Conservation (phyloP, 37 sponge, comb jelly and placozoan genomes). For the Hormiphora californensis region DNA sequence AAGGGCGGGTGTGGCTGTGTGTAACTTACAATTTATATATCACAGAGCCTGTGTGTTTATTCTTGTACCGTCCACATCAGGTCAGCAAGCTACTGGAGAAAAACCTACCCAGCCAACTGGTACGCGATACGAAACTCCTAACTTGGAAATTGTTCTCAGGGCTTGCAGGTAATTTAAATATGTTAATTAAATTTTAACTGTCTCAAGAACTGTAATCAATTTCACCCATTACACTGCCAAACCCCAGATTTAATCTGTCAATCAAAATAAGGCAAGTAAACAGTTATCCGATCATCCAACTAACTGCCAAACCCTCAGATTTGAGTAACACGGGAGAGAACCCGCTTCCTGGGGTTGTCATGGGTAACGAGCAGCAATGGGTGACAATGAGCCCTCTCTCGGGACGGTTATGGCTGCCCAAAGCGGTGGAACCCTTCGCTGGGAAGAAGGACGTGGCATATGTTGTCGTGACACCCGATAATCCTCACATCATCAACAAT, state of each 20-base stretch:
- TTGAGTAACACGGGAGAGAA: constrained; percentile 17
- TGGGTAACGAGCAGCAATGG: constrained; percentile 29
- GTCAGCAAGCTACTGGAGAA: constrained; percentile 23
- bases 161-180: not conserved
- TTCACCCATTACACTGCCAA: no score
- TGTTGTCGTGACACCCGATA: constrained; percentile 31
- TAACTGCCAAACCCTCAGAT: no score
- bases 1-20: no score
- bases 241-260: no score
- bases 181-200: no score
- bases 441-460: constrained; percentile 33
- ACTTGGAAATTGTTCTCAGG: constrained; percentile 29
- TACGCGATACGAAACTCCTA: not conserved
- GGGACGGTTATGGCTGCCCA: not conserved
- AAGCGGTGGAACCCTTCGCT: constrained; percentile 32
- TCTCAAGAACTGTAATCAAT: no score
- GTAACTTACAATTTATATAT: no score
- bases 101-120: not conserved
- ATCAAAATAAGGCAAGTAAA: no score
- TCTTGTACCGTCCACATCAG: no score
- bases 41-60: no score
- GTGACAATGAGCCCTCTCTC: constrained; percentile 14
- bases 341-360: not conserved
- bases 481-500: constrained; percentile 47
- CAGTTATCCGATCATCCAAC: no score